These are phyloP conservation scores for Ophion costatus DNA, from an alignment of 2,888 invertebrate genomes.

Conservation along the genomic window DNA sequence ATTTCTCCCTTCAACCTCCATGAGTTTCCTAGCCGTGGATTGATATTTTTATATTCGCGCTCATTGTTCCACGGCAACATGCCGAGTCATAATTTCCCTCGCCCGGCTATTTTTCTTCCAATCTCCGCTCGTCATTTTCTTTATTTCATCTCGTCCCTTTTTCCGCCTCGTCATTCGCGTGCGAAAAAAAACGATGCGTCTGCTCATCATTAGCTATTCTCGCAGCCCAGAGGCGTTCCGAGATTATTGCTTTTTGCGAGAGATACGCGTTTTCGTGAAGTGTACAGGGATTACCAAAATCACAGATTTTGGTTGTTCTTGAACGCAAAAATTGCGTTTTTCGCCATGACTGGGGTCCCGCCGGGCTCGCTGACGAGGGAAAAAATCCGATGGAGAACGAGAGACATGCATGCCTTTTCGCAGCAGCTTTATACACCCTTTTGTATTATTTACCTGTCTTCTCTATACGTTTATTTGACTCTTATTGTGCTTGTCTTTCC, in stretches of 20 bases:
- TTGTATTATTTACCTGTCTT: neutral
- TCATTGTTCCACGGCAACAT: conserved; percentile 14
- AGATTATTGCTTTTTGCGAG: too few species aligned
- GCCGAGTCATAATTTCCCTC: conserved; percentile 29
- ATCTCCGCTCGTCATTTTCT: neutral
- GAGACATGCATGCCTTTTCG: neutral
- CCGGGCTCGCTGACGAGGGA: too few species aligned
- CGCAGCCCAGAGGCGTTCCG: neutral
- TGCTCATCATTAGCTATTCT: conserved; percentile 13
- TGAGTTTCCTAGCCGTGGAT: neutral
- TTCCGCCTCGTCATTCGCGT: conserved; percentile 1
- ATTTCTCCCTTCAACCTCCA: neutral
- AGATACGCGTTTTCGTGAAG: too few species aligned
- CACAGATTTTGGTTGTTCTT: neutral
- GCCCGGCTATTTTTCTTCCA: neutral
- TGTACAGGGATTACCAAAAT: too few species aligned
- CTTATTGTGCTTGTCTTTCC: neutral
- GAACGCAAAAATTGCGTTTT: neutral
- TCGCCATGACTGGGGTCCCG: too few species aligned
- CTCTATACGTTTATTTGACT: neutral
- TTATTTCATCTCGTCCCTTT: conserved; percentile 4
- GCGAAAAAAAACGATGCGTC: conserved; percentile 48
- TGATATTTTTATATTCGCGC: conserved; percentile 37
- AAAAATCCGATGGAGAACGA: neutral
- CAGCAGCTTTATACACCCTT: neutral